phyloP scores from a whole-genome alignment of 2,113 vertebrate species.

The Miniopterus natalensis region DNA sequence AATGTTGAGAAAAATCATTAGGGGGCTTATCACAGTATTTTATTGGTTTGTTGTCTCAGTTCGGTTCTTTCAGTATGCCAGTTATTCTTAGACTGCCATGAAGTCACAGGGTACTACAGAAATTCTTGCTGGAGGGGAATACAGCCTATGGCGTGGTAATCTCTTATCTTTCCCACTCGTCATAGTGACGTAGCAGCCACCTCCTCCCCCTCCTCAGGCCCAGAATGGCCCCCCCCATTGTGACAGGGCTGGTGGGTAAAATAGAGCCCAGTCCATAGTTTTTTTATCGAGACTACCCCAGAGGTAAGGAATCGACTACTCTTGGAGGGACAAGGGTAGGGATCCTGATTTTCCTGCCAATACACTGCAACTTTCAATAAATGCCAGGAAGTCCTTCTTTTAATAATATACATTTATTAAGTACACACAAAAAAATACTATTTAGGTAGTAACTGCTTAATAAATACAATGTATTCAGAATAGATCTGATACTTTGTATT shows the following conservation, averaged over 20 bases:
- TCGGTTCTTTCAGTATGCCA: neutral
- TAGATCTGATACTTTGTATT: constrained; percentile 69
- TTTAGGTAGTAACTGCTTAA: constrained; percentile 77
- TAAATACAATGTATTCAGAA: constrained; percentile 79
- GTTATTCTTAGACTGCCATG: neutral
- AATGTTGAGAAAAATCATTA: constrained; percentile 4
- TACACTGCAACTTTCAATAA: constrained; percentile 15
- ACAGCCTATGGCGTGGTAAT: neutral
- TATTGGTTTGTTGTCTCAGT: neutral
- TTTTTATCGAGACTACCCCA: neutral
- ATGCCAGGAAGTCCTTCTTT: constrained; percentile 63
- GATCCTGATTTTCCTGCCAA: neutral
- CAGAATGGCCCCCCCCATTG: neutral
- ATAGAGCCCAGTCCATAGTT: neutral
- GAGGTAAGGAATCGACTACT: neutral
- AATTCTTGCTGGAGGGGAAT: neutral
- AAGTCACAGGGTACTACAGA: neutral
- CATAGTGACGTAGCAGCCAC: neutral
- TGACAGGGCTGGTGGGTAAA: neutral
- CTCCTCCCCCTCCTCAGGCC: neutral
- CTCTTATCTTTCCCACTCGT: neutral
- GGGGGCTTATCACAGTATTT: neutral
- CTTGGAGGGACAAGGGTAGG: neutral
- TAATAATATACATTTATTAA: constrained; percentile 80
- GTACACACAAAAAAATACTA: constrained; percentile 80